Evolutionary conservation across 2,888 invertebrate genomes (phyloP), one percentile per base, ranked within the genome.

Genomic region (Phrixothrix hirtus): DNA sequence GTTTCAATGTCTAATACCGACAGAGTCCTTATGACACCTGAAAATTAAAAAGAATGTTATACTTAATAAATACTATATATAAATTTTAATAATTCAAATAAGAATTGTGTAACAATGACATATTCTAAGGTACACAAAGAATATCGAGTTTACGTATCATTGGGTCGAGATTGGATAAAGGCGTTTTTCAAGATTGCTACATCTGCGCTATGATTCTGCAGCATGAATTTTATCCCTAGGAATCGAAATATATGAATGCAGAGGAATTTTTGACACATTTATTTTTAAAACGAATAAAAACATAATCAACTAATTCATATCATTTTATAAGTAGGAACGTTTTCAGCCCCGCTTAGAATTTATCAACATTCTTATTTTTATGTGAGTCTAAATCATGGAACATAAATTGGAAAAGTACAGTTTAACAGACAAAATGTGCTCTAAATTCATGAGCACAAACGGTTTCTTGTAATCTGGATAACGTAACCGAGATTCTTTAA

Each of bases 1-100:
- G 87, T 84, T 79, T 98, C 98, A 47, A 94, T 84, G 77, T 98
- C 97, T 68, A 98, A 80, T 32, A 90, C 84, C 1, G 87, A 86
- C 68, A 87, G 81, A 1, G 96, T 95, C 58, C 87, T 84, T 64
- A 98, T 87, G 39, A 84, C 83, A 55, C 97, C 96, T 91, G 79
- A 4, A 81, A 79, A 43, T n/a, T n/a, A n/a, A n/a, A n/a, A n/a
- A n/a, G n/a, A n/a, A n/a, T n/a, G n/a, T n/a, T n/a, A n/a, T n/a
- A n/a, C n/a, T n/a, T n/a, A n/a, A n/a, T n/a, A n/a, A n/a, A n/a
- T n/a, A n/a, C n/a, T n/a, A n/a, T n/a, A n/a, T n/a, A n/a, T n/a
- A n/a, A n/a, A n/a, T n/a, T n/a, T n/a, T n/a, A n/a, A n/a, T n/a
- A n/a, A n/a, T n/a, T n/a, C n/a, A n/a, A n/a, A n/a, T n/a, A n/a